These are phyloP conservation scores for Lymantria dispar DNA, from an alignment of 2,888 invertebrate species.

Conservation along the genomic window DNA sequence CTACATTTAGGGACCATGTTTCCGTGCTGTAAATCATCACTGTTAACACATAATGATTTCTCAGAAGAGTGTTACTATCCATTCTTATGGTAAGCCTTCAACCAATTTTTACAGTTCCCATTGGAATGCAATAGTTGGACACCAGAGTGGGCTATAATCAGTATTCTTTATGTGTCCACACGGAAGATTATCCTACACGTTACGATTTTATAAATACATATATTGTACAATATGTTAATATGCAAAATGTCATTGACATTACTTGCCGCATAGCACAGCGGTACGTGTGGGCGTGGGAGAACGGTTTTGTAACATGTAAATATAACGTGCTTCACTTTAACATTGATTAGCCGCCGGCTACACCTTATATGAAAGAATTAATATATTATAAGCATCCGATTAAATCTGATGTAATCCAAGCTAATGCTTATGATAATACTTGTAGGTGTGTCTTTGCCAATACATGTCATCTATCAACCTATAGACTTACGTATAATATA, in stretches of 20 bases:
- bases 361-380: slow-evolving; percentile 3
- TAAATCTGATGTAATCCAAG: slow-evolving; percentile 12
- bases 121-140: too few relatives aligned
- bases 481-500: too few relatives aligned
- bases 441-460: not conserved
- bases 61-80: too few relatives aligned
- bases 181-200: too few relatives aligned
- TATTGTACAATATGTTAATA: slow-evolving; percentile 1
- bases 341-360: slow-evolving; percentile 19
- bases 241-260: slow-evolving; percentile 23
- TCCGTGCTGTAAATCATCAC: too few relatives aligned
- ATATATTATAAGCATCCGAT: not conserved
- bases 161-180: too few relatives aligned
- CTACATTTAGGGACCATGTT: too few relatives aligned
- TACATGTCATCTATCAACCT: too few relatives aligned
- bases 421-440: not conserved
- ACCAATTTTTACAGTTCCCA: too few relatives aligned
- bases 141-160: too few relatives aligned
- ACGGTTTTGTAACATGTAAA: slow-evolving; percentile 10
- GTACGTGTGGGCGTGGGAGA: slow-evolving; percentile 20
- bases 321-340: slow-evolving; percentile 10
- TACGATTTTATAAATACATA: not conserved
- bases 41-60: too few relatives aligned
- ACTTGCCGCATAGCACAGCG: not conserved
- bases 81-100: too few relatives aligned